These are phyloP conservation scores for Todiramphus saurophagus DNA, from an alignment of 2,113 vertebrate species.

Conservation along the genomic window DNA sequence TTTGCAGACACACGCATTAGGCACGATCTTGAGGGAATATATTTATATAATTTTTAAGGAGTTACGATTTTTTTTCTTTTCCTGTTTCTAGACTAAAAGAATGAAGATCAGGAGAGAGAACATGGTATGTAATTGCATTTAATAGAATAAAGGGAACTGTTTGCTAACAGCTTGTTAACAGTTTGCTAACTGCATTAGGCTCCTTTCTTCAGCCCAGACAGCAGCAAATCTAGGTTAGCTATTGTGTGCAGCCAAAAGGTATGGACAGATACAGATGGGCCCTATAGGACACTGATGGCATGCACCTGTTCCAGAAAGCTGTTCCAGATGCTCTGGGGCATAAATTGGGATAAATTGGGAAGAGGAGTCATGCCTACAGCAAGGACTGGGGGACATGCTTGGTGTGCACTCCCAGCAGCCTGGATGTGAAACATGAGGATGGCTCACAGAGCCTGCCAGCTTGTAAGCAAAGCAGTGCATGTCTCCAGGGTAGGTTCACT, in stretches of 20 bases:
- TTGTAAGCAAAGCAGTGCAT: accelerated
- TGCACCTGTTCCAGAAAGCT: slow-evolving; percentile 22
- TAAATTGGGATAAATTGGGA: background rate
- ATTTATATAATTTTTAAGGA: background rate
- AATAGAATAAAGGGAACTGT: background rate
- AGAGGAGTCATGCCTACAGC: background rate
- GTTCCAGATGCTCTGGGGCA: background rate
- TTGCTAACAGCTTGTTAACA: background rate
- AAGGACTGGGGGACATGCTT: accelerated
- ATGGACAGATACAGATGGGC: background rate
- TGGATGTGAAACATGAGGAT: background rate
- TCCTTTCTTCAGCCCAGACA: background rate
- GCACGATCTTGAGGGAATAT: background rate
- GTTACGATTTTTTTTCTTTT: background rate
- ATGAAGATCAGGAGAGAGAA: background rate
- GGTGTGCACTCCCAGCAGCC: accelerated
- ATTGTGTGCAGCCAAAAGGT: background rate
- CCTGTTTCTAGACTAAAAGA: background rate
- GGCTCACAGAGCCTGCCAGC: background rate
- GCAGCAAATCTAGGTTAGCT: background rate
- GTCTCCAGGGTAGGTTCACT: background rate
- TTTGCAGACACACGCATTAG: background rate
- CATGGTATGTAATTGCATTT: background rate
- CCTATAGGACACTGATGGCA: background rate
- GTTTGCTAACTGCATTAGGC: background rate